Evolutionary conservation across 2,888 invertebrate genomes (phyloP), one percentile per base, ranked within the genome.

Genomic region (Ormyrus pomaceus): DNA sequence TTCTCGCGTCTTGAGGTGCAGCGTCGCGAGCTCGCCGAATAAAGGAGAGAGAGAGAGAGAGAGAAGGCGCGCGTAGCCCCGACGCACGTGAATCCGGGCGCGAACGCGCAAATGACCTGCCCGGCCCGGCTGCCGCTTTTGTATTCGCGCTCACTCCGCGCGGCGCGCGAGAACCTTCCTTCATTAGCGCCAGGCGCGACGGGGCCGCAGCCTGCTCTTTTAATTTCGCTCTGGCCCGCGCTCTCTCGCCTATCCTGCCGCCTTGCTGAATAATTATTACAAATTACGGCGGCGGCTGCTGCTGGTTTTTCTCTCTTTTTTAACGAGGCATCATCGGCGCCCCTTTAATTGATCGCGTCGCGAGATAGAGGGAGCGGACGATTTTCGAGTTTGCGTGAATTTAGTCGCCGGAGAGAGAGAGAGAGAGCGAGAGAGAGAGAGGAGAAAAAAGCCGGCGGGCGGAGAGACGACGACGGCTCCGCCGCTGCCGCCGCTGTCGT

Each of bases 371-470:
- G 62, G 34, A 69, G 10, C 69, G 76, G 66, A 13, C 62, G 69
- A 62, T 76, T 76, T 61, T 76, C 69, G 55, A 55, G 76, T 76
- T 76, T 70, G 80, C 80, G 19, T 19, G 19, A 69, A 79, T 79
- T 61, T 71, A 68, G 72, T 56, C 82, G 81, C 79, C 83, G 76
- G 76, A 74, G 72, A 84, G 81, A 82, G 77, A 84, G 82, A 53
- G 6, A 45, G 79, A 71, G 78, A 74, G 70, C 65, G 72, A 84
- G 81, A 82, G 77, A 84, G 82, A 53, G 6, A 45, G 79, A 71
- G 78, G 19, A 19, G 19, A 81, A 82, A 83, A 82, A 69, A 45
- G 70, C 34, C 50, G 53, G 66, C 73, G 64, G 7, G 65, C 7
- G 64, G 45, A 51, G 45, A 70, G 69, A 13, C 51, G 34, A 46